These are phyloP conservation scores for Atethmia centrago DNA, from an alignment of 2,888 invertebrate species.

Conservation along the genomic window DNA sequence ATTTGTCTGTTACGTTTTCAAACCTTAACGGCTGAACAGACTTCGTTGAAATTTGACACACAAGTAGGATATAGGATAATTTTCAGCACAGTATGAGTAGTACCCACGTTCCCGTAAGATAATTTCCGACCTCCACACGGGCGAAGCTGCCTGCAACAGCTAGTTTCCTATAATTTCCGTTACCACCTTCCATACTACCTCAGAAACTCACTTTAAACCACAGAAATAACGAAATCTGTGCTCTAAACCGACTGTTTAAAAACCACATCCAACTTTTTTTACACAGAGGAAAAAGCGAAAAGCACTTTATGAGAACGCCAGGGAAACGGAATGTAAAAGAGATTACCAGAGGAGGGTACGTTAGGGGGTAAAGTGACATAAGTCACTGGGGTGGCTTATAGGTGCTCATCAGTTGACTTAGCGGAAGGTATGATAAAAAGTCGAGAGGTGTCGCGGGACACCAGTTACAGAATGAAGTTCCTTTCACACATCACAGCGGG, in stretches of 20 bases:
- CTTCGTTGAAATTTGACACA: no score
- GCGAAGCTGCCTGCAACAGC: no score
- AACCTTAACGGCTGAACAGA: no score
- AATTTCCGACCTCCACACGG: no score
- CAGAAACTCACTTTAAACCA: background rate
- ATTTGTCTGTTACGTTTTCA: no score
- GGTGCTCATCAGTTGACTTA: slow-evolving; percentile 14
- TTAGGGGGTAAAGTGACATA: slow-evolving; percentile 4
- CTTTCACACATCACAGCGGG: no score
- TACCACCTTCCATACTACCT: background rate
- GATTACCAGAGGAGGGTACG: slow-evolving; percentile 19
- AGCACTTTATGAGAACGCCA: slow-evolving; percentile 1
- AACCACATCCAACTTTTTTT: background rate
- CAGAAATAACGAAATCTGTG: background rate
- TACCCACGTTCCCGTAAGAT: no score
- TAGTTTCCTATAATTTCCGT: no score
- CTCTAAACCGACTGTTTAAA: slow-evolving; percentile 7
- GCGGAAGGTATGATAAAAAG: background rate
- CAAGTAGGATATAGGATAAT: no score
- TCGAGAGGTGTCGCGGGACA: no score
- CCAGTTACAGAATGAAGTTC: no score
- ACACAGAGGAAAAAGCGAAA: slow-evolving; percentile 10
- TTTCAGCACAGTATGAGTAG: no score
- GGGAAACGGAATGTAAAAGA: slow-evolving; percentile 9
- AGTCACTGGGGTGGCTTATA: background rate